Evolutionary conservation across 2,113 vertebrate species (phyloP).

Genomic region (Chamaetylas fuelleborni): DNA sequence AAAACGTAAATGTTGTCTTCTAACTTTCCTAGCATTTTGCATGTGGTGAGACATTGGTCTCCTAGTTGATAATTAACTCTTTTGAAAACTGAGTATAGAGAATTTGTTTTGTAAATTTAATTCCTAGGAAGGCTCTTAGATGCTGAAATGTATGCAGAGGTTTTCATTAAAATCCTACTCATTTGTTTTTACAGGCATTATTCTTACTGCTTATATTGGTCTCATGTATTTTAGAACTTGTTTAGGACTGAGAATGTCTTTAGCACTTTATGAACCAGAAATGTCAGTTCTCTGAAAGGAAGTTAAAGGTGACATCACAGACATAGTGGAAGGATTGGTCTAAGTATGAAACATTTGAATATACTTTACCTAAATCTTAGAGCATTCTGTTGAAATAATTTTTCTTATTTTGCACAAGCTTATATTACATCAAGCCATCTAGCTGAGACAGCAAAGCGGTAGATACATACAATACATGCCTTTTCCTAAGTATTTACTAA

Average conservation of each 20-base stretch:
- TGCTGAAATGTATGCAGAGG: constrained; percentile 8
- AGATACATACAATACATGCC: neutral
- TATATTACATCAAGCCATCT: neutral
- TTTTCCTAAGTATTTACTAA: neutral
- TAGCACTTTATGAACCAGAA: constrained; percentile 21
- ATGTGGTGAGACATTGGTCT: constrained; percentile 48
- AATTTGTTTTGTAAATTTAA: constrained; percentile 66
- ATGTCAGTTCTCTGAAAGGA: neutral
- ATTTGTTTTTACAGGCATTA: constrained; percentile 33
- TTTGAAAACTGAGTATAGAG: constrained; percentile 25
- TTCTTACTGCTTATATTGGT: neutral
- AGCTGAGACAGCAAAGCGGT: neutral
- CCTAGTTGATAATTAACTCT: constrained; percentile 47
- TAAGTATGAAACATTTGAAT: neutral
- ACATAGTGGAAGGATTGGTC: neutral
- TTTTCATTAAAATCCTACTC: constrained; percentile 47
- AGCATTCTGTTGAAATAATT: neutral
- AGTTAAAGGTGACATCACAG: neutral
- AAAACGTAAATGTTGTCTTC: constrained; percentile 20
- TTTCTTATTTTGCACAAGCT: neutral
- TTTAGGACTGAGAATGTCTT: neutral
- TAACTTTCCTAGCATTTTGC: constrained; percentile 23
- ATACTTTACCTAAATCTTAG: neutral
- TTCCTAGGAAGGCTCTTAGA: constrained; percentile 45
- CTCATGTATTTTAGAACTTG: neutral